Evolutionary conservation across 2,113 vertebrate species (phyloP).

Genomic region (Rhadina sibilatrix): DNA sequence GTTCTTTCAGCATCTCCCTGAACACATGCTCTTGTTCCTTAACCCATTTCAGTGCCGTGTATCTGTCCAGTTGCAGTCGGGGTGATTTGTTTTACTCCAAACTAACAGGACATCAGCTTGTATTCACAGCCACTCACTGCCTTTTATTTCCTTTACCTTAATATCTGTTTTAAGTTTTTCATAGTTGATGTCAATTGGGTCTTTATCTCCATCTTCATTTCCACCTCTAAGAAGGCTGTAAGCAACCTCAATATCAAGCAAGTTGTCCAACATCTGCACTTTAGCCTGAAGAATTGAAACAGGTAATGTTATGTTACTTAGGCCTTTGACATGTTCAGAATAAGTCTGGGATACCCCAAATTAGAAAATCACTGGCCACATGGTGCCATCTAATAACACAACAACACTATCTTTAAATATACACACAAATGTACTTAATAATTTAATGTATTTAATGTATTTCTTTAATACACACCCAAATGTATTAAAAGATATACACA

Average conservation of each 20-base stretch:
- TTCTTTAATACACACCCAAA: not conserved
- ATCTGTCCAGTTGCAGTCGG: not conserved
- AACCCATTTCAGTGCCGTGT: not conserved
- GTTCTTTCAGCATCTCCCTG: not conserved
- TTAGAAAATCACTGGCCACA: not conserved
- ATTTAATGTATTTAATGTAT: no score
- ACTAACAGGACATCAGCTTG: not conserved
- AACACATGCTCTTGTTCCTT: not conserved
- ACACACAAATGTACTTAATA: not conserved
- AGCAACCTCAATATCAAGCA: conserved; percentile 97
- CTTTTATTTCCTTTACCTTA: conserved; percentile 76
- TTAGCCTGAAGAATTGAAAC: conserved; percentile 80
- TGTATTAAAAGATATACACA: not conserved
- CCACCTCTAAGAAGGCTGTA: conserved; percentile 95
- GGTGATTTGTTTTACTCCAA: not conserved
- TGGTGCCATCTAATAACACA: not conserved
- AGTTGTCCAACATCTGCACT: conserved; percentile 97
- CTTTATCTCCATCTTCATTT: conserved; percentile 88
- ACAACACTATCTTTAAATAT: not conserved
- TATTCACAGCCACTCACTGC: not conserved
- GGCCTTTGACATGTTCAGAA: not conserved
- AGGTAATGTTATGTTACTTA: not conserved
- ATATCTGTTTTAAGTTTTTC: conserved; percentile 96
- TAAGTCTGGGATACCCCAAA: not conserved
- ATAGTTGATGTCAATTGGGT: conserved; percentile 96